phyloP scores from a whole-genome alignment of 2,888 invertebrate species.

The Acleris cristana region DNA sequence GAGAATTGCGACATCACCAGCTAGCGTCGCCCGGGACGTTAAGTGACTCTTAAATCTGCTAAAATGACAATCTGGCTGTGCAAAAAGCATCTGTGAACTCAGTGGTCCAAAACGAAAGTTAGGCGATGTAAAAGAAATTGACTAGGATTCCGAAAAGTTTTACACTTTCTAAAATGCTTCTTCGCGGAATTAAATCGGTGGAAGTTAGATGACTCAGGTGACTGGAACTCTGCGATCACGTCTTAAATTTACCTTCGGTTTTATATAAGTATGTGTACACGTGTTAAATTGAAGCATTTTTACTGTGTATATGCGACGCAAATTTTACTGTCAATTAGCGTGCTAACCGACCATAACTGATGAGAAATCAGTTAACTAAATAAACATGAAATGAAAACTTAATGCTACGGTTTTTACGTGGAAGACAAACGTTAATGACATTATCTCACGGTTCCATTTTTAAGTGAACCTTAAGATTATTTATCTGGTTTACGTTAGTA shows the following conservation, averaged over 20 bases:
- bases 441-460: slow-evolving; percentile 29
- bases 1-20: slow-evolving; percentile 69
- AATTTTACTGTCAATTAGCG: slow-evolving; percentile 5
- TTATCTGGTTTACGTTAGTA: neutral
- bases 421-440: slow-evolving; percentile 16
- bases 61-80: slow-evolving; percentile 8
- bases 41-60: slow-evolving; percentile 20
- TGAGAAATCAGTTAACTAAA: slow-evolving; percentile 9
- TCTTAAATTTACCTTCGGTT: slow-evolving; percentile 3
- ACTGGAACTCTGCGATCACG: slow-evolving; percentile 13
- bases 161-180: slow-evolving; percentile 24
- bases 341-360: slow-evolving; percentile 14
- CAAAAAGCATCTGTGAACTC: slow-evolving; percentile 7
- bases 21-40: slow-evolving; percentile 43
- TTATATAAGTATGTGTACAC: neutral
- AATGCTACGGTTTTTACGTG: slow-evolving; percentile 21
- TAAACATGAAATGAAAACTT: slow-evolving; percentile 19
- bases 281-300: neutral
- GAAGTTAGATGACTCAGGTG: slow-evolving; percentile 11
- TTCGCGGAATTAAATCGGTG: slow-evolving; percentile 3
- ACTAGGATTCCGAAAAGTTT: slow-evolving; percentile 13
- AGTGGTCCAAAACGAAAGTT: slow-evolving; percentile 21
- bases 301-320: neutral
- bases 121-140: slow-evolving; percentile 21
- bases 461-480: neutral